phyloP scores from a whole-genome alignment of 2,888 invertebrate genomes.

The Rhorus exstirpatorius region DNA sequence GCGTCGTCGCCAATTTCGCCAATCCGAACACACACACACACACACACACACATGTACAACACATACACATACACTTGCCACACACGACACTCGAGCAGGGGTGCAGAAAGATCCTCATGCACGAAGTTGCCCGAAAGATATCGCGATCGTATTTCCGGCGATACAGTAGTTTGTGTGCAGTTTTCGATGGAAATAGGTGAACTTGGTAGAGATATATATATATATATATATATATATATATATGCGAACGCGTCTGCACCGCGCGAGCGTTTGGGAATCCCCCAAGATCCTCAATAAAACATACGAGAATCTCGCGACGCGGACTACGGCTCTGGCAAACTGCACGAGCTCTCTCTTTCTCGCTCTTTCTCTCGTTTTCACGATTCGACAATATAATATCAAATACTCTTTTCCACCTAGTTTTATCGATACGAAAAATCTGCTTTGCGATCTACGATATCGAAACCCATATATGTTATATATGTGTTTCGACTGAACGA shows the following conservation, averaged over 20 bases:
- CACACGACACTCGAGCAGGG: background rate
- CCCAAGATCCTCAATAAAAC: conserved; percentile 67
- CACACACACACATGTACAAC: background rate
- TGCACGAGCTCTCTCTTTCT: conserved; percentile 6
- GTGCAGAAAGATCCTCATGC: conserved; percentile 47
- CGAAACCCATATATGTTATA: conserved; percentile 22
- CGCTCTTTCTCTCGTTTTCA: conserved; percentile 13
- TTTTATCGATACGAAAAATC: conserved; percentile 60
- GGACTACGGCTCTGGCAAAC: conserved; percentile 58
- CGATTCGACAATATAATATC: conserved; percentile 18
- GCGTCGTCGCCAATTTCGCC: conserved; percentile 66
- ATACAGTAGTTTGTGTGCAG: conserved; percentile 32
- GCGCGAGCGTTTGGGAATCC: conserved; percentile 38
- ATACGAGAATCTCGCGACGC: conserved; percentile 36
- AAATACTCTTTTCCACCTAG: conserved; percentile 36
- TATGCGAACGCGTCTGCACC: conserved; percentile 4
- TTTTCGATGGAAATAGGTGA: conserved; percentile 30
- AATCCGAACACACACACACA: conserved; percentile 27
- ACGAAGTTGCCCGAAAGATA: conserved; percentile 40
- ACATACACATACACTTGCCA: too few species aligned
- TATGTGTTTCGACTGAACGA: conserved; percentile 2
- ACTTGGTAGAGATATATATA: conserved; percentile 1
- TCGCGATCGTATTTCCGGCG: conserved; percentile 43
- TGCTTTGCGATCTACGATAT: conserved; percentile 50
- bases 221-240: background rate